These are phyloP conservation scores for Nipponacmea schrenckii DNA, from an alignment of 2,888 invertebrate species.

Conservation along the genomic window DNA sequence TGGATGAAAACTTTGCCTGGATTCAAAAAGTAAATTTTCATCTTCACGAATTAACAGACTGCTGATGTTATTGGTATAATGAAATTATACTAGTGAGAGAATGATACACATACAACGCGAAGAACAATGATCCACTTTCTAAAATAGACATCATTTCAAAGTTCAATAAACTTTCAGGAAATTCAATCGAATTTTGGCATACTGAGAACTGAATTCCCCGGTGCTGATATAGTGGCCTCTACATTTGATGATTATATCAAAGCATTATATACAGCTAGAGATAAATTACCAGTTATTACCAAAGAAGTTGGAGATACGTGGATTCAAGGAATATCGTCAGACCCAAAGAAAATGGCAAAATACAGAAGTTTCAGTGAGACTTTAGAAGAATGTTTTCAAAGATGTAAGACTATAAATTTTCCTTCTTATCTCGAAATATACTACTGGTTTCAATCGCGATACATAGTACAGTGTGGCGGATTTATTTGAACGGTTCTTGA, in stretches of 20 bases:
- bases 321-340: constrained; percentile 61
- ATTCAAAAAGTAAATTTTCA: too few species aligned
- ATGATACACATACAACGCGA: too few species aligned
- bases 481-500: too few species aligned
- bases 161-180: constrained; percentile 40
- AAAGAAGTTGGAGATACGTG: constrained; percentile 62
- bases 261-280: constrained; percentile 40
- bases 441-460: too few species aligned
- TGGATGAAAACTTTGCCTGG: too few species aligned
- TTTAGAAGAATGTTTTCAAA: constrained; percentile 36
- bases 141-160: too few species aligned
- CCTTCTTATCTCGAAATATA: too few species aligned
- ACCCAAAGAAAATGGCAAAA: constrained; percentile 57
- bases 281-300: constrained; percentile 41
- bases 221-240: constrained; percentile 51
- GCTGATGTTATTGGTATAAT: too few species aligned
- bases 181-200: constrained; percentile 56
- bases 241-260: constrained; percentile 55
- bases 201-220: constrained; percentile 53
- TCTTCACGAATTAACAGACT: too few species aligned
- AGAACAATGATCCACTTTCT: too few species aligned
- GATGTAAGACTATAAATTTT: constrained; percentile 28
- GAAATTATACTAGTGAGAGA: too few species aligned
- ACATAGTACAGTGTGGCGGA: too few species aligned
- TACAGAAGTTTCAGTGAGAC: constrained; percentile 42